Evolutionary conservation across 35 echinoderm and acorn worm species (phyloP), one percentile per base, ranked within the genome.

Genomic region (Heliocidaris erythrogramma): DNA sequence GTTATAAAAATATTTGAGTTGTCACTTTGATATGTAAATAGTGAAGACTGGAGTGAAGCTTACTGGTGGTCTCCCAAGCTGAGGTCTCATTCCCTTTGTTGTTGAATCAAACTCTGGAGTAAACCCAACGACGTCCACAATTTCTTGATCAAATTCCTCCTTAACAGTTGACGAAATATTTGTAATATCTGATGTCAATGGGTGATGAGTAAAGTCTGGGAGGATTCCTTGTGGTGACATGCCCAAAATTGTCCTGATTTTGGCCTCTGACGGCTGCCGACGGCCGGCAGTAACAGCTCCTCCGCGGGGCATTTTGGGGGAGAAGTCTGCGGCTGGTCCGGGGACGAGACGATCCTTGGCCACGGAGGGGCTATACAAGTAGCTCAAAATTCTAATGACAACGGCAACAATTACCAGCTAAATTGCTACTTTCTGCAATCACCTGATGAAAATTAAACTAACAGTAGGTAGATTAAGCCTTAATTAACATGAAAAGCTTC

Each of bases 81-180:
- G 90, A 31, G 95, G 95, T 49, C 98, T 92, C 30, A 87, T 95
- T 30, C 97, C 94, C 60, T 93, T 96, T 65, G 94, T 97, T 56
- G 93, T 93, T 30, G 94, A 85, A 5, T 86, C 85, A 91, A 93
- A 93, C 86, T 97, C 96, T 24, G 97, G 97, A 29, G 97, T 98
- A 85, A 93, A 98, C 11, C 96, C 97, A 56, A 98, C 97, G 5
- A 98, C 97, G 93, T 98, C 97, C 11, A 98, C 49, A 18, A 97
- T 85, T 48, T 98, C 97, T 49, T 96, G 48, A 95, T 97, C 97
- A 47, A 94, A 61, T 85, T 96, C 92, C 48, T 96, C 91, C 48
- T 65, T 60, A 85, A 93, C 88, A 85, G 86, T 93, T 13, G 85
- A 60, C 69, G 88, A 32, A 56, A 94, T 85, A 35, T 89, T 90